Conservation (phyloP, 1,140 invertebrate genomes). For the Cyclina sinensis region DNA sequence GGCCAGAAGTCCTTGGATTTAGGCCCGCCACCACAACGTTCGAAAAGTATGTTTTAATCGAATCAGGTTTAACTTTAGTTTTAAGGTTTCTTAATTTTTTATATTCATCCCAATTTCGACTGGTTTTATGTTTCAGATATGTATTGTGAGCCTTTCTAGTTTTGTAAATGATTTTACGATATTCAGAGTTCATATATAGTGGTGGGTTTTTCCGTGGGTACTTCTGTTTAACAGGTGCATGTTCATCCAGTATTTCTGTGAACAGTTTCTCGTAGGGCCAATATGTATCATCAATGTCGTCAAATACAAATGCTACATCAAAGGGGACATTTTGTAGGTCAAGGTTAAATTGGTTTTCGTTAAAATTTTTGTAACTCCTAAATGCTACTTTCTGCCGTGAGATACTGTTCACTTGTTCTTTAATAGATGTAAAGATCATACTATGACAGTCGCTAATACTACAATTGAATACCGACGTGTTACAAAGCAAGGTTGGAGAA, state of each 20-base stretch:
- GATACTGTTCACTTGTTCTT: background rate
- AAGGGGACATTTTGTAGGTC: background rate
- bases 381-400: background rate
- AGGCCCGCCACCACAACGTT: slow-evolving; percentile 31
- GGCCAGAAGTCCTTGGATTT: slow-evolving; percentile 49
- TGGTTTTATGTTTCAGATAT: slow-evolving; percentile 7
- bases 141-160: background rate
- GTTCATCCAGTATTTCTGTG: background rate
- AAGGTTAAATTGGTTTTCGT: background rate
- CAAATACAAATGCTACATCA: slow-evolving; percentile 12
- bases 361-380: slow-evolving; percentile 21
- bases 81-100: background rate
- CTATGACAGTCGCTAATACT: slow-evolving; percentile 35
- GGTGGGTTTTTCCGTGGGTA: background rate
- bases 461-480: slow-evolving; percentile 5
- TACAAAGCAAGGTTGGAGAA: background rate
- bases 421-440: background rate
- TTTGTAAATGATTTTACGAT: slow-evolving; percentile 12
- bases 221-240: slow-evolving; percentile 10
- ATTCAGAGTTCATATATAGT: slow-evolving; percentile 27
- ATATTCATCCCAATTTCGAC: background rate
- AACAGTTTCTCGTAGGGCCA: slow-evolving; percentile 10
- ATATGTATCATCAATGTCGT: slow-evolving; percentile 47
- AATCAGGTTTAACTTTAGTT: background rate
- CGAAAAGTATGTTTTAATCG: slow-evolving; percentile 1